Base-by-base conservation (phyloP, 2,888 invertebrate genomes). In the Lumbricus terrestris region DNA sequence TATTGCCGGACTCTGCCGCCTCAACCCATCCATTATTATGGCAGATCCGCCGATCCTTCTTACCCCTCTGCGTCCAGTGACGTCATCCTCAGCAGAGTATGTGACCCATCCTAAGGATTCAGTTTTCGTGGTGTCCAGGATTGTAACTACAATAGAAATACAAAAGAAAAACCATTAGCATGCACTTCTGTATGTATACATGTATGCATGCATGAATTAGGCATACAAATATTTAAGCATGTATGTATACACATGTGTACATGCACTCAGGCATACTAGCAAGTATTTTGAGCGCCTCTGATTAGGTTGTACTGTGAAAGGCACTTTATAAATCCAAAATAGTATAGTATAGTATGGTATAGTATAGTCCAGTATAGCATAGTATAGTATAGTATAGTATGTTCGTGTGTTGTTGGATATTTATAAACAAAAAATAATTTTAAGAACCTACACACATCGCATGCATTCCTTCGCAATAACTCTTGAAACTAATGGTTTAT, bases 81-180 rank as follows among this genome's bases (percentile, higher is more conserved):
- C 34, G 37, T 83, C 83, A 35, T 89, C 89, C 37, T 88, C 42
- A 29, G 40, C 42, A 33, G 89, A 82, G 89, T 82, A 89, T 15
- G 89, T 82, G 38, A 82, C 82, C 89, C 89, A 89, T 35, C 82
- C 89, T 15, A 89, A 38, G 0, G 89, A 89, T 20, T 89, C 89
- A 16, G 38, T 37, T 37, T 83, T 82, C 23, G 89, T 89, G 18
- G 89, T 89, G 83, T 89, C 89, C 37, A 89, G 38, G 42, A 89
- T 37, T 20, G 82, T 83, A 40, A 89, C 89, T 89, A 83, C 34
- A 83, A 54, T 8, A 89, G 11, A 69, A 69, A 69, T 13, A 69
- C 69, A 69, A 5, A 69, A 69, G 23, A 47, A 47, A 69, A 69
- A n/a, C 29, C 69, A 69, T 69, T n/a, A 69, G n/a, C n/a, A 69